phyloP scores from a whole-genome alignment of 2,797 vertebrate genomes.

The Spinus pinus region DNA sequence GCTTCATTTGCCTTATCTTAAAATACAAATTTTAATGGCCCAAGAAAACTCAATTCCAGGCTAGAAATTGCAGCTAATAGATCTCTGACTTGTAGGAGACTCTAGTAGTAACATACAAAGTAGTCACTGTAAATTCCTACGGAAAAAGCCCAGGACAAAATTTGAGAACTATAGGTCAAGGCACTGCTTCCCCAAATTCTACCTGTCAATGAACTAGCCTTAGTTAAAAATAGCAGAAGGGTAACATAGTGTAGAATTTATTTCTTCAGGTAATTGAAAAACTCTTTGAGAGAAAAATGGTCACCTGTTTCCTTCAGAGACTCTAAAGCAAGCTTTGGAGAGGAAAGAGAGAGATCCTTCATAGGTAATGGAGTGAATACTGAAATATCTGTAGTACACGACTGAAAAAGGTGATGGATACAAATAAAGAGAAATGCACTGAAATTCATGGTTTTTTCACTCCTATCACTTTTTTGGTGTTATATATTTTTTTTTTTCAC shows the following conservation, averaged over 20 bases:
- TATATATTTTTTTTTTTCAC: fast-evolving
- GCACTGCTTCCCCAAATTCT: not conserved
- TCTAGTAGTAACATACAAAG: not conserved
- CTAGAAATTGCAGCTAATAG: not conserved
- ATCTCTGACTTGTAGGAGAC: not conserved
- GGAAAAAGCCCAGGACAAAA: not conserved
- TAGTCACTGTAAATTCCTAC: not conserved
- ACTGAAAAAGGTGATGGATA: not conserved
- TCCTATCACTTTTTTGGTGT: not conserved
- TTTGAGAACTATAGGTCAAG: not conserved
- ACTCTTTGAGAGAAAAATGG: not conserved
- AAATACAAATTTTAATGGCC: not conserved
- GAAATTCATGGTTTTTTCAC: not conserved
- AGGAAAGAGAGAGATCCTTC: not conserved
- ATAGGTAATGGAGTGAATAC: not conserved
- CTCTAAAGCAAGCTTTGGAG: not conserved
- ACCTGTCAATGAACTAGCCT: not conserved
- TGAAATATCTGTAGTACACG: not conserved
- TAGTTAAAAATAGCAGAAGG: not conserved
- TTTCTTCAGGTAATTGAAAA: not conserved
- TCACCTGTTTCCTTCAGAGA: not conserved
- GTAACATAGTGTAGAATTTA: not conserved
- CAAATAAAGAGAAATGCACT: not conserved
- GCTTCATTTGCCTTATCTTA: not conserved
- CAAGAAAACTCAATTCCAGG: not conserved